Base-by-base conservation (phyloP, 2,888 invertebrate genomes). In the Saturnia japonica region DNA sequence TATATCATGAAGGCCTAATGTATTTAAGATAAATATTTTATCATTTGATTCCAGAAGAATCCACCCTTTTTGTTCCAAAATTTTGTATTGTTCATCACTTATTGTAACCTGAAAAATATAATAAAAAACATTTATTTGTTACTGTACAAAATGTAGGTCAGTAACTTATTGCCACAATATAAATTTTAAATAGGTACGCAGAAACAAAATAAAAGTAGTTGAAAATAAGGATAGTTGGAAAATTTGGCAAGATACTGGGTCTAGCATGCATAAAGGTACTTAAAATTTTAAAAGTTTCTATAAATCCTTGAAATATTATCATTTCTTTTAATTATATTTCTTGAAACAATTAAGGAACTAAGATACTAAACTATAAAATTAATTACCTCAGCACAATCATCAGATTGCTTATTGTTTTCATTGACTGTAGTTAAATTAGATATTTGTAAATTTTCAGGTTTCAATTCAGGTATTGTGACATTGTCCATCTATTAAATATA, bases 1-100 rank as follows among this genome's bases (percentile, higher is more conserved):
- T 40, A 93, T 89, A 70, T 93, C 93, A 76, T 91, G 93, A 14
- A 93, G 85, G 42, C 93, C 93, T 67, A 86, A 77, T 60, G 88
- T 84, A 72, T 93, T 89, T 51, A 93, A 83, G 7, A 92, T 79
- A 82, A 83, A 93, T 74, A 88, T 82, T 83, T 89, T 92, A 45
- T 91, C 88, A 77, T 84, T 86, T 14, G 83, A 82, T 76, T 93
- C 90, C 34, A 94, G 77, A 70, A 93, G 76, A 69, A 93, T 84
- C 93, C 91, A 93, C n/a, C 93, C 93, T 77, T 90, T 93, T 73
- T 88, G 82, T 77, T 93, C 88, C 54, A 93, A 77, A 73, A 84
- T 81, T 72, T 86, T 85, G 77, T 90, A 93, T 72, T 93, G 93
- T 60, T 89, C 89, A 80, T 93, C 90, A 74, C 82, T 89, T 72